phyloP scores from a whole-genome alignment of 2,113 vertebrate genomes.

The Sander vitreus region DNA sequence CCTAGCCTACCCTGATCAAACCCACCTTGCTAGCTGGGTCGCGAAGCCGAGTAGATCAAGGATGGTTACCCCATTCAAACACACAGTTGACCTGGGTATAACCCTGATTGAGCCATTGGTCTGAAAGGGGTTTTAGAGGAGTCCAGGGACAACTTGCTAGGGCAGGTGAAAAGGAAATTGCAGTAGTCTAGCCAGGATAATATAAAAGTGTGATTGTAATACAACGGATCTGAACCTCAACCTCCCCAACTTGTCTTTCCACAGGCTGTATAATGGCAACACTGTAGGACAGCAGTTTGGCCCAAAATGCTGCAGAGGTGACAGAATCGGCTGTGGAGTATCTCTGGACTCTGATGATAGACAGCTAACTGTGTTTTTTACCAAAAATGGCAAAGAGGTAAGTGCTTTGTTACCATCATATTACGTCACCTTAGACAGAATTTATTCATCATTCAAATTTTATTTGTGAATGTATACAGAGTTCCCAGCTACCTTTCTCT shows the following conservation, averaged over 20 bases:
- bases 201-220: too few relatives aligned
- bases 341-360: slow-evolving; percentile 89
- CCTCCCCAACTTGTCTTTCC: slow-evolving; percentile 19
- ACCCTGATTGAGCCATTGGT: too few relatives aligned
- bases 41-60: too few relatives aligned
- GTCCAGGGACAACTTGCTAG: too few relatives aligned
- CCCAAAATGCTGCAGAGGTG: slow-evolving; percentile 93
- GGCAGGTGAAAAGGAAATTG: too few relatives aligned
- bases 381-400: slow-evolving; percentile 94
- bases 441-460: neutral
- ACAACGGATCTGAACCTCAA: neutral
- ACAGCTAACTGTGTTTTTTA: slow-evolving; percentile 94
- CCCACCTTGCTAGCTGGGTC: too few relatives aligned
- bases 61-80: too few relatives aligned
- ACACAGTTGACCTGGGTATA: too few relatives aligned
- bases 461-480: neutral
- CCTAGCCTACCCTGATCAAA: too few relatives aligned
- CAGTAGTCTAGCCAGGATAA: too few relatives aligned
- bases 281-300: slow-evolving; percentile 94
- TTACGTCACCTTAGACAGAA: neutral
- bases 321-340: slow-evolving; percentile 94
- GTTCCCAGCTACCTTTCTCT: neutral
- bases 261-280: slow-evolving; percentile 93
- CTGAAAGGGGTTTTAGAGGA: too few relatives aligned
- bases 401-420: slow-evolving; percentile 38